Evolutionary conservation across 2,888 invertebrate species (phyloP).

Genomic region (Dynastes hyllus): DNA sequence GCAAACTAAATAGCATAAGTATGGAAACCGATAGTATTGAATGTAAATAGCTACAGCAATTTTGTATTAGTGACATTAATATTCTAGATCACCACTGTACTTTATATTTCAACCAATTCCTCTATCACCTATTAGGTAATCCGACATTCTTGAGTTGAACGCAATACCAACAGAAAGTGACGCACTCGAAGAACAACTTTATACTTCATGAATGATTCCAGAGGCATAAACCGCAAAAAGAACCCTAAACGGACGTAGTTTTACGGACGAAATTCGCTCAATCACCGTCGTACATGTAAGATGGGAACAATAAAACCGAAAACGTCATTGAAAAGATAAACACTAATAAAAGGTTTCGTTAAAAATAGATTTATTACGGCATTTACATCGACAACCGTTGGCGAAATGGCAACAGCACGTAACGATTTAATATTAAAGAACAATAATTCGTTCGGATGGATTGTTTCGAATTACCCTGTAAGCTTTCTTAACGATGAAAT

Average conservation of each 20-base stretch:
- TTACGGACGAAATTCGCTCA: background rate
- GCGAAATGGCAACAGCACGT: background rate
- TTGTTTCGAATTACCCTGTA: too few species aligned
- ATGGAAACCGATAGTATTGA: too few species aligned
- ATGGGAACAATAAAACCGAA: slow-evolving; percentile 33
- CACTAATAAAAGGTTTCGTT: slow-evolving; percentile 39
- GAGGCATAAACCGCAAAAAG: background rate
- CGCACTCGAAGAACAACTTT: slow-evolving; percentile 5
- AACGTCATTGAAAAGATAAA: slow-evolving; percentile 44
- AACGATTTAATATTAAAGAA: too few species aligned
- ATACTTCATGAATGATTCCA: background rate
- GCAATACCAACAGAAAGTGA: background rate
- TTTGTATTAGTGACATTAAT: too few species aligned
- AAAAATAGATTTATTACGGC: slow-evolving; percentile 40
- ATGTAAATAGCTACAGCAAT: too few species aligned
- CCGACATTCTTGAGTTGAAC: too few species aligned
- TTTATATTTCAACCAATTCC: too few species aligned
- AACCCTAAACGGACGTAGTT: background rate
- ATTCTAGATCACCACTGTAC: too few species aligned
- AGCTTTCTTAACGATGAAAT: too few species aligned
- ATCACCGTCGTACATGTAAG: background rate
- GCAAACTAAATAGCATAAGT: too few species aligned
- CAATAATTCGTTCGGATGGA: too few species aligned
- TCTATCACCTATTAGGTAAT: too few species aligned
- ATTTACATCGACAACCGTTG: background rate